Conservation (phyloP, 2,797 vertebrate species). For the Crenichthys baileyi region DNA sequence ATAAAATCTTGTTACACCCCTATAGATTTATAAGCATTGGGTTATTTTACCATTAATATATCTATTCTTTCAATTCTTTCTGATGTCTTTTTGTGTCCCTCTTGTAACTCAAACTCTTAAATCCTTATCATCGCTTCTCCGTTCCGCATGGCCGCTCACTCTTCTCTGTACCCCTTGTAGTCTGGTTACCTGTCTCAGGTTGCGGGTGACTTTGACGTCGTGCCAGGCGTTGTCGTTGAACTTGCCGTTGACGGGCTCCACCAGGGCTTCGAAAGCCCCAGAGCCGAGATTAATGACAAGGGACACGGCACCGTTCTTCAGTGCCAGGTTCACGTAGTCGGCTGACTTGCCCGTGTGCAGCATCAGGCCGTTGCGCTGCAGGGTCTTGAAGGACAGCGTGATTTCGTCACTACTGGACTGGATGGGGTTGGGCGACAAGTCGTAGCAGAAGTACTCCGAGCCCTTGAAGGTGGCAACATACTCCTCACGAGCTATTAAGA, state of each 20-base stretch:
- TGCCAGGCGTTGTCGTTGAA: constrained; percentile 99
- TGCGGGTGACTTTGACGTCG: constrained; percentile 99
- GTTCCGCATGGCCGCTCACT: constrained; percentile 27
- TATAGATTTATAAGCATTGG: background rate
- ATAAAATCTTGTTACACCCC: background rate
- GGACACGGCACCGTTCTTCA: constrained; percentile 98
- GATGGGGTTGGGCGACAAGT: constrained; percentile 97
- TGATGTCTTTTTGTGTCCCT: constrained; percentile 1
- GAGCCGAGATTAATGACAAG: constrained; percentile 99
- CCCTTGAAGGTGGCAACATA: constrained; percentile 99
- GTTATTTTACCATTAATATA: constrained; percentile 15
- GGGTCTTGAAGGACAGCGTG: constrained; percentile 98
- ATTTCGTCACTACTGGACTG: constrained; percentile 99
- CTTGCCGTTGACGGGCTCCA: constrained; percentile 99
- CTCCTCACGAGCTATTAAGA: constrained; percentile 91
- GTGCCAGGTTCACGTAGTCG: constrained; percentile 98
- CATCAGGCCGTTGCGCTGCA: constrained; percentile 99
- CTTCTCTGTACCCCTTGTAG: constrained; percentile 74
- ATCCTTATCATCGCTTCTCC: constrained; percentile 17
- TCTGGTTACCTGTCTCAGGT: constrained; percentile 99
- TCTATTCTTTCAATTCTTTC: constrained; percentile 9
- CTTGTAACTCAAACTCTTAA: background rate
- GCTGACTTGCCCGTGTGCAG: constrained; percentile 99
- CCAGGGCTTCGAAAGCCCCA: constrained; percentile 98
- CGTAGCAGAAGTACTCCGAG: constrained; percentile 99